A percentile compares a stretch with the other conserved stretches of the same genome.
Evolutionary conservation across 2,113 vertebrate genomes (phyloP).

Genomic region (Tachuris rubrigastra): DNA sequence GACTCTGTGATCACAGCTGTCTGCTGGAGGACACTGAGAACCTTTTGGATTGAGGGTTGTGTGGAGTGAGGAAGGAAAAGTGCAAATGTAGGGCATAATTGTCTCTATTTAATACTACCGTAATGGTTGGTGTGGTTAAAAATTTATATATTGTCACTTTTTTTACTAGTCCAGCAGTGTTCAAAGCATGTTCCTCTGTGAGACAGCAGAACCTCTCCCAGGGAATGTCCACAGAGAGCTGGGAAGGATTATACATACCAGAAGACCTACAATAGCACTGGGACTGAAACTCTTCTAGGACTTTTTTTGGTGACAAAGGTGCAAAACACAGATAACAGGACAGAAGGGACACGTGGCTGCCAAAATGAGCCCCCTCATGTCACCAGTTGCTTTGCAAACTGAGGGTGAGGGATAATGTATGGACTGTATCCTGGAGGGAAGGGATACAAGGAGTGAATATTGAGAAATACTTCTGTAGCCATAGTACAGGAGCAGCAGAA

Average conservation of each 20-base stretch:
- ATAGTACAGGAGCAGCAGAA: constrained; percentile 1
- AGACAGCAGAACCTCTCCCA: neutral
- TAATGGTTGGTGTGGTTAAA: neutral
- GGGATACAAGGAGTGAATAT: neutral
- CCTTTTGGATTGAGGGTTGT: neutral
- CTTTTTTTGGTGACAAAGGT: neutral
- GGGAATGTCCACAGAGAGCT: neutral
- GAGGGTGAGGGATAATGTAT: neutral
- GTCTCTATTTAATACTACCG: neutral
- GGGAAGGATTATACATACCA: neutral
- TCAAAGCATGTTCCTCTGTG: neutral
- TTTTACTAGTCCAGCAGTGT: neutral
- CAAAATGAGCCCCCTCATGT: neutral
- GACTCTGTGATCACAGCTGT: neutral
- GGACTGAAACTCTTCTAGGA: neutral
- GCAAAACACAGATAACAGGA: neutral
- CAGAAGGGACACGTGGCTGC: neutral
- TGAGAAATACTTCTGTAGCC: constrained; percentile 21
- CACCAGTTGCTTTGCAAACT: neutral
- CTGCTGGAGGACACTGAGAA: neutral
- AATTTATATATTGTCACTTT: neutral
- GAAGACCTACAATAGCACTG: neutral
- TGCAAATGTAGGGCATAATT: neutral
- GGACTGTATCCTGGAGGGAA: neutral
- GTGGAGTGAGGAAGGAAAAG: neutral